phyloP scores from a whole-genome alignment of 2,797 vertebrate species.

The Tiaroga cobitis region DNA sequence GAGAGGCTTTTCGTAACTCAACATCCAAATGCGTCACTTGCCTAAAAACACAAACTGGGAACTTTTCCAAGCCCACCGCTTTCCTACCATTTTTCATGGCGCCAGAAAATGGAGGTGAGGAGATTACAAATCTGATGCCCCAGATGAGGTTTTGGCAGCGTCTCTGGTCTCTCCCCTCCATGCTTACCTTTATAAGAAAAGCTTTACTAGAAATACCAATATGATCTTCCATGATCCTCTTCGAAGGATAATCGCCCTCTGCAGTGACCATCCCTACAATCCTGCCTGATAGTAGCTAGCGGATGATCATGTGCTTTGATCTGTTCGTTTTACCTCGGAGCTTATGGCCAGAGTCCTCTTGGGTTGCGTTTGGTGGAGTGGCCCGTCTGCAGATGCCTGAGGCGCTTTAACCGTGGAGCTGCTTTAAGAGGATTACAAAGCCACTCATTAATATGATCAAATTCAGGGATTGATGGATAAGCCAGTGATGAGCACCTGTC shows the following conservation, averaged over 20 bases:
- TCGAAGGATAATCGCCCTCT: constrained; percentile 34
- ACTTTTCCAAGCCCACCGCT: constrained; percentile 10
- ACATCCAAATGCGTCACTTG: not conserved
- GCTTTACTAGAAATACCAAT: constrained; percentile 42
- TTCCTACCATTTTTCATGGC: constrained; percentile 25
- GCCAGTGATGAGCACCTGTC: constrained; percentile 59
- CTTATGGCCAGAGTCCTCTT: constrained; percentile 26
- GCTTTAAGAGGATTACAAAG: constrained; percentile 61
- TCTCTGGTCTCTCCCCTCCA: not conserved
- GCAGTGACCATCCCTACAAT: constrained; percentile 24
- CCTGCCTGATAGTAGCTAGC: constrained; percentile 45
- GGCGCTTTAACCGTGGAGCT: constrained; percentile 47
- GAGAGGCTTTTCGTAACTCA: constrained; percentile 11
- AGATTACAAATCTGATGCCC: constrained; percentile 44
- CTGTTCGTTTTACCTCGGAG: constrained; percentile 32
- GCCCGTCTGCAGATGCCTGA: constrained; percentile 46
- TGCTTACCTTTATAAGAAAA: constrained; percentile 38
- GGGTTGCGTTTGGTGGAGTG: constrained; percentile 31
- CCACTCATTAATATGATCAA: constrained; percentile 62
- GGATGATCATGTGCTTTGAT: constrained; percentile 49
- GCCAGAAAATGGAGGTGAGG: constrained; percentile 15
- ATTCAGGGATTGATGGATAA: constrained; percentile 60
- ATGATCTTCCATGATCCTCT: constrained; percentile 49
- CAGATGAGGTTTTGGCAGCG: constrained; percentile 22
- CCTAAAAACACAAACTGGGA: constrained; percentile 18